These are phyloP conservation scores for Chrysemys picta DNA, from an alignment of 2,113 vertebrate species.

Conservation along the genomic window DNA sequence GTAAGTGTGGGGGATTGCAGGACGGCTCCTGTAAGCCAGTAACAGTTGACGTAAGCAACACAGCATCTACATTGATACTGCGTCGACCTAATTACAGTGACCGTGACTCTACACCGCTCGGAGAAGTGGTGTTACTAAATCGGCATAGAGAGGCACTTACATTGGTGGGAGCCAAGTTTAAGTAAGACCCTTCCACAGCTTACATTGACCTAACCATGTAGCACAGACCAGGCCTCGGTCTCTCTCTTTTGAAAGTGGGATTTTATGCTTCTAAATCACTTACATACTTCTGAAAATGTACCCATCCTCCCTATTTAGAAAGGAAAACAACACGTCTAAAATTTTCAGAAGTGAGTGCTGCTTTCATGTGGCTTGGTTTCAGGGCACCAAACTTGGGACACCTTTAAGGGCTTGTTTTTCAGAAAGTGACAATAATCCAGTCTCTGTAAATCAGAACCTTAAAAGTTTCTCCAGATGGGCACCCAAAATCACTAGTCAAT, in stretches of 20 bases:
- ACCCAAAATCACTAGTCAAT: accelerated
- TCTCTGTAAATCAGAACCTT: background rate
- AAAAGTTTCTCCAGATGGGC: background rate
- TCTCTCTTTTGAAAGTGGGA: background rate
- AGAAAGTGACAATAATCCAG: background rate
- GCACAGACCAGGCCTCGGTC: no score
- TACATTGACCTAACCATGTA: no score
- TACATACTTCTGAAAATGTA: background rate
- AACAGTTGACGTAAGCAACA: no score
- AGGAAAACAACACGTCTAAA: background rate
- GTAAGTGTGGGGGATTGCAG: background rate
- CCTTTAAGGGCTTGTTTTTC: background rate
- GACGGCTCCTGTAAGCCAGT: background rate
- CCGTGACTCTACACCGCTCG: no score
- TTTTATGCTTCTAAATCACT: background rate
- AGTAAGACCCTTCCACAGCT: no score
- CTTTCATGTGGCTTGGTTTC: background rate
- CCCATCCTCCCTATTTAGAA: background rate
- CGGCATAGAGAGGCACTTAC: no score
- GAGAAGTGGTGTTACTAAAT: no score
- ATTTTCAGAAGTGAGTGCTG: background rate
- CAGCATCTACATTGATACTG: no score
- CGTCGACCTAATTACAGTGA: no score
- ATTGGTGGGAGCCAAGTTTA: no score
- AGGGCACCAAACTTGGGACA: background rate